Percentiles rank a stretch among this genome's conserved stretches.
phyloP scores from a whole-genome alignment of 2,113 vertebrate genomes.

The Menura novaehollandiae region DNA sequence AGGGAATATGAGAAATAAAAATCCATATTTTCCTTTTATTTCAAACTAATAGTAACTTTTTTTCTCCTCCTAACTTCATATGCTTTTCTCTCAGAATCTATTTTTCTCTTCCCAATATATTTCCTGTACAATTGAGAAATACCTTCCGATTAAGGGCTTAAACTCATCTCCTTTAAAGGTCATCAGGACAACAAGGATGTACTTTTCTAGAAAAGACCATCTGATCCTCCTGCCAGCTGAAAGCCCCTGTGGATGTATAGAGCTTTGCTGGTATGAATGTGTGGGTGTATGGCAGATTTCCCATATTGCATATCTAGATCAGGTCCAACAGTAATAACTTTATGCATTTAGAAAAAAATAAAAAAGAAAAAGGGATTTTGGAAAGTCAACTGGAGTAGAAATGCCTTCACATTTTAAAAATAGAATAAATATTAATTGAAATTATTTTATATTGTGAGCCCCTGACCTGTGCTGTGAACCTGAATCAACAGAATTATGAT shows the following conservation, averaged over 20 bases:
- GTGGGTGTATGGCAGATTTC: neutral
- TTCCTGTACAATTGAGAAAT: neutral
- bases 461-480: neutral
- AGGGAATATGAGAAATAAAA: too few relatives aligned
- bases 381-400: neutral
- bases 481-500: neutral
- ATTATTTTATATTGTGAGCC: fast-evolving
- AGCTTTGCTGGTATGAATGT: neutral
- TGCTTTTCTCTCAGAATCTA: neutral
- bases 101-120: neutral
- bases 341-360: too few relatives aligned
- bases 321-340: neutral
- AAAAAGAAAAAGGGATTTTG: neutral
- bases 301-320: neutral
- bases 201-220: neutral
- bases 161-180: neutral
- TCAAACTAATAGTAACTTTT: neutral
- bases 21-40: neutral
- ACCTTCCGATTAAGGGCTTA: neutral
- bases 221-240: neutral
- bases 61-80: neutral
- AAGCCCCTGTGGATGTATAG: neutral
- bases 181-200: neutral
- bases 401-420: neutral
- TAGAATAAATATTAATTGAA: neutral